A percentile compares a stretch with the other conserved stretches of the same genome.
phyloP scores from a whole-genome alignment of 2,888 invertebrate genomes.

The Globia sparganii region DNA sequence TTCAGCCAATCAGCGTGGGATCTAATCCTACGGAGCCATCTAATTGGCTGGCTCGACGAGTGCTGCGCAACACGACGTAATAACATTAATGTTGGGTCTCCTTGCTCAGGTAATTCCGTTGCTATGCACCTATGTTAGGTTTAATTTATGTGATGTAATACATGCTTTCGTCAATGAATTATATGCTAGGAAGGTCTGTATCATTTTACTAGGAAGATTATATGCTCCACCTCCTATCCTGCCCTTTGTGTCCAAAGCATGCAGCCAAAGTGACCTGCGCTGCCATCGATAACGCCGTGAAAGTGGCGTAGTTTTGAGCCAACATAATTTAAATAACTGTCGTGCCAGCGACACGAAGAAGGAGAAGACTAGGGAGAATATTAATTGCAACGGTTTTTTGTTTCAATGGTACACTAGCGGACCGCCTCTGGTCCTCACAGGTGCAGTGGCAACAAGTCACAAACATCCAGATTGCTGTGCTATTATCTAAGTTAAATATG shows the following conservation, averaged over 20 bases:
- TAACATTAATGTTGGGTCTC: slow-evolving; percentile 35
- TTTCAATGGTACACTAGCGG: background rate
- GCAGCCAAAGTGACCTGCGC: background rate
- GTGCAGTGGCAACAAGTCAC: background rate
- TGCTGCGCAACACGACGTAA: slow-evolving; percentile 26
- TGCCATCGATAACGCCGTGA: background rate
- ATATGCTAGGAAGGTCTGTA: background rate
- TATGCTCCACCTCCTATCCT: background rate
- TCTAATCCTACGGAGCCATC: slow-evolving; percentile 51
- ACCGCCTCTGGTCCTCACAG: background rate
- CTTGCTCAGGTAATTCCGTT: slow-evolving; percentile 19
- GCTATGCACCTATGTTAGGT: background rate
- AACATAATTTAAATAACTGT: background rate
- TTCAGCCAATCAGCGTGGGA: slow-evolving; percentile 45
- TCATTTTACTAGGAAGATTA: background rate
- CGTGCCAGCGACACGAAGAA: background rate
- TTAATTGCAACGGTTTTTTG: background rate
- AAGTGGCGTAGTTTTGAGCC: background rate
- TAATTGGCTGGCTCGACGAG: slow-evolving; percentile 55
- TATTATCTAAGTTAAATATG: background rate
- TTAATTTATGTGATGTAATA: slow-evolving; percentile 3
- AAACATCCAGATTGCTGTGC: background rate
- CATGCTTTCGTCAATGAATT: background rate
- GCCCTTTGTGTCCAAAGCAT: background rate
- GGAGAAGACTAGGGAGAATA: background rate